Percentiles rank a stretch among this genome's conserved stretches.
These are phyloP conservation scores for Reinhardtius hippoglossoides DNA, from an alignment of 2,113 vertebrate species.

Conservation along the genomic window DNA sequence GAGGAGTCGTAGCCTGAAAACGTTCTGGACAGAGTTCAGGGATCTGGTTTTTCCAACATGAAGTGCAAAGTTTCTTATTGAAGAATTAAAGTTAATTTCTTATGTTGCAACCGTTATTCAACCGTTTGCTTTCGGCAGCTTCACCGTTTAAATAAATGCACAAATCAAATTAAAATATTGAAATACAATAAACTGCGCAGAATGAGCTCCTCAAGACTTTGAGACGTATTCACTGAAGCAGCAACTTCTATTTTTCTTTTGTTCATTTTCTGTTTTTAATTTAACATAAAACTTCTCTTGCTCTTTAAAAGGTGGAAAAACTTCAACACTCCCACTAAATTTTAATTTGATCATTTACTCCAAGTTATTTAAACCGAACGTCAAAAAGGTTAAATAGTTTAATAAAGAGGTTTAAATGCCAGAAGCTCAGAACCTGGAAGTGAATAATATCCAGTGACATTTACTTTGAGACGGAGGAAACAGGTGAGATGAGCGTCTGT, in stretches of 20 bases:
- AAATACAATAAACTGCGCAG: no score
- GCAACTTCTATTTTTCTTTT: neutral
- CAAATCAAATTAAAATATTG: no score
- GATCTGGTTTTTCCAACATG: no score
- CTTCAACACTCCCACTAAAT: neutral
- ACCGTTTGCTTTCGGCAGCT: no score
- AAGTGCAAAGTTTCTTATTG: no score
- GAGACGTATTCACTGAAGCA: neutral
- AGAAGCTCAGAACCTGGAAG: neutral
- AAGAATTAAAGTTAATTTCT: no score
- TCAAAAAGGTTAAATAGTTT: neutral
- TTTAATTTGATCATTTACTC: neutral
- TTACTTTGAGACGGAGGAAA: neutral
- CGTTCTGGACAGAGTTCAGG: no score
- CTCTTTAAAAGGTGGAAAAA: neutral
- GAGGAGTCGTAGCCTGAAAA: neutral
- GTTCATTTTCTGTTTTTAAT: neutral
- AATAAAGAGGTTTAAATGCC: neutral
- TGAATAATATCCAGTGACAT: neutral
- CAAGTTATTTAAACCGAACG: neutral
- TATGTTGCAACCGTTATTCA: no score
- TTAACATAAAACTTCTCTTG: neutral
- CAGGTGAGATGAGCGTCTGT: no score
- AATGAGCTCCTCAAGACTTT: no score
- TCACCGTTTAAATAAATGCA: no score